Evolutionary conservation across 2,113 vertebrate species (phyloP).

Genomic region (Gymnogyps californianus): DNA sequence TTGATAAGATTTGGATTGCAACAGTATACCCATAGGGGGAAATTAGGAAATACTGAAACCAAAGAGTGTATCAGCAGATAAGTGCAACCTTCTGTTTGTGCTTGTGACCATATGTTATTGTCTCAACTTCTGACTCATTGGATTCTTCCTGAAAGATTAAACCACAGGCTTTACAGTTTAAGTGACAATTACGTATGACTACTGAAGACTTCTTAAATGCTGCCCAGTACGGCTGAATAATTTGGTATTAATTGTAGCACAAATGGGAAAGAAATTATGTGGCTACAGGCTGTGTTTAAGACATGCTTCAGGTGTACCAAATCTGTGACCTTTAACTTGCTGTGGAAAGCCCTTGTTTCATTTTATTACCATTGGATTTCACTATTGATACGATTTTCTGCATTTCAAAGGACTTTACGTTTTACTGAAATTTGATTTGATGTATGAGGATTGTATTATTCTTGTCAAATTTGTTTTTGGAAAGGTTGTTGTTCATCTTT

Average conservation of each 20-base stretch:
- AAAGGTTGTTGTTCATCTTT: background rate
- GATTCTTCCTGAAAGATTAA: slow-evolving; percentile 25
- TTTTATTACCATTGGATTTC: background rate
- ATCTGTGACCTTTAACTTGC: background rate
- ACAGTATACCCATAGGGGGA: background rate
- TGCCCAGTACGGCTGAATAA: background rate
- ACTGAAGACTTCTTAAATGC: background rate
- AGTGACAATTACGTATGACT: background rate
- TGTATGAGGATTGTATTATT: background rate
- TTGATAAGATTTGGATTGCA: background rate
- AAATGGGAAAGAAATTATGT: background rate
- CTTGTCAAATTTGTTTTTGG: background rate
- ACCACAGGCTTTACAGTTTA: background rate
- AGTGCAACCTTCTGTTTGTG: background rate
- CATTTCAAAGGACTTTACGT: background rate
- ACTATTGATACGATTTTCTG: background rate
- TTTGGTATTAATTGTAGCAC: background rate
- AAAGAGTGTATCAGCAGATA: background rate
- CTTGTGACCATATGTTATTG: background rate
- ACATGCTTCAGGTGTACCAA: background rate
- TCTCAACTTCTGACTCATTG: slow-evolving; percentile 8
- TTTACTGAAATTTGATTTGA: background rate
- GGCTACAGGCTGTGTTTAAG: background rate
- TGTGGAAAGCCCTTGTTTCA: background rate
- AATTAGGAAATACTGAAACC: slow-evolving; percentile 16